Conservation (phyloP, 2,797 vertebrate species). For the Potorous gilbertii region DNA sequence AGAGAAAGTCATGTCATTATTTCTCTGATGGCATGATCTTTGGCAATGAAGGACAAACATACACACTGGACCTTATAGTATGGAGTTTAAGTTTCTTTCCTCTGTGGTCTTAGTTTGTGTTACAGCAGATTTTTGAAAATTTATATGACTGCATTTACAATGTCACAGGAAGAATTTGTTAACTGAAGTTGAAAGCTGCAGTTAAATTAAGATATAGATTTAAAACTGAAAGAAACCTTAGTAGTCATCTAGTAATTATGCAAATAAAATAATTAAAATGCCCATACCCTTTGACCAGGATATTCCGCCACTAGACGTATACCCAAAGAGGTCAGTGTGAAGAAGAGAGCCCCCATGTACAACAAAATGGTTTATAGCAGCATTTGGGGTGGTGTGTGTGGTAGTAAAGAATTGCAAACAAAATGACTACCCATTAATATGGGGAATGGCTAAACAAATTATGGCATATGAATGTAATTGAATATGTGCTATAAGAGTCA, state of each 20-base stretch:
- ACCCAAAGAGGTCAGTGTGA: not conserved
- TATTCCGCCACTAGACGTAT: not conserved
- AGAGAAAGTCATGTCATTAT: too few species aligned
- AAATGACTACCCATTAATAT: not conserved
- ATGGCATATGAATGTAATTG: not conserved
- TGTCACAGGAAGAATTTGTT: constrained; percentile 14
- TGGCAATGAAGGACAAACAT: too few species aligned
- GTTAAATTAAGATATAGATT: not conserved
- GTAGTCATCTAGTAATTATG: not conserved
- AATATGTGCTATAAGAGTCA: not conserved
- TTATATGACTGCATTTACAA: constrained; percentile 6
- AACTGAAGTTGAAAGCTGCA: constrained; percentile 16
- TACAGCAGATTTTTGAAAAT: not conserved
- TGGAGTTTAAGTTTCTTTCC: not conserved
- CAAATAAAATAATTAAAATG: not conserved
- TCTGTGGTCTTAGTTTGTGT: not conserved
- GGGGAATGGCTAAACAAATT: not conserved
- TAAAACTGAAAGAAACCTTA: not conserved
- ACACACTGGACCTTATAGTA: not conserved
- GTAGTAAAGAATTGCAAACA: not conserved
- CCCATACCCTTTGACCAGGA: not conserved
- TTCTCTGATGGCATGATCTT: too few species aligned
- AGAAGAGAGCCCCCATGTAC: not conserved
- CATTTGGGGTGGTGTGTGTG: not conserved
- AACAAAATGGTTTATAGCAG: not conserved